Base-by-base conservation (phyloP, 2,888 invertebrate species). In the Penaeus monodon region DNA sequence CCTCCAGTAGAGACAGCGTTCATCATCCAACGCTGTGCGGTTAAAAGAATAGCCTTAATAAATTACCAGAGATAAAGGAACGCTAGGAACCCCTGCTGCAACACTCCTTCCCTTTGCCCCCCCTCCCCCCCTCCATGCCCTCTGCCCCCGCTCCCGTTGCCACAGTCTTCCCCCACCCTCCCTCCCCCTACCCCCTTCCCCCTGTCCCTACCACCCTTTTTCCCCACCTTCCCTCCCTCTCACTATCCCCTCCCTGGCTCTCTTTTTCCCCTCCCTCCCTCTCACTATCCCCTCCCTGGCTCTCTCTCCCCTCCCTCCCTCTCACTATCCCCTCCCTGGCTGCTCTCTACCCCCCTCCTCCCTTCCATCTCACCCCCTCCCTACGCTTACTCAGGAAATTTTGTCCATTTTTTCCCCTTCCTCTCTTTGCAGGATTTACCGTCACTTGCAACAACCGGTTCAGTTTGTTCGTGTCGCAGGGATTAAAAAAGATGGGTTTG, bases 31-130 rank as follows among this genome's bases (percentile, higher is more conserved):
- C 80, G 66, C 66, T 80, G 80, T 80, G 65, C 24, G 80, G 38
- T 66, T 80, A 80, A 80, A 80, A 38, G 80, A 80, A 80, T 80
- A 66, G 80, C 66, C 80, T 66, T 66, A 80, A 80, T 80, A 80
- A 66, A 80, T 80, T 80, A 80, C 80, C 65, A 80, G 80, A 80
- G 80, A 80, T 80, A 80, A 80, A 80, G 80, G 80, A 80, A 80
- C 80, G 66, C 80, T 80, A 80, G 66, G 80, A 80, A 80, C 80
- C 80, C 38, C 38, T 44, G 38, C 38, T 44, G 38, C 38, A 44
- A 44, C 38, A 44, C 38, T 44, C 38, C 38, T 8, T 44, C 38
- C 38, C 38, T 8, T 8, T 33, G 64, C 14, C 27, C 20, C 17
- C 4, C 44, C 20, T 8, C 77, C 17, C 44, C 44, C 49, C 57